Percentiles rank a stretch among this genome's conserved stretches.
Evolutionary conservation across 2,888 invertebrate species (phyloP).

Genomic region (Neoaliturus tenellus): DNA sequence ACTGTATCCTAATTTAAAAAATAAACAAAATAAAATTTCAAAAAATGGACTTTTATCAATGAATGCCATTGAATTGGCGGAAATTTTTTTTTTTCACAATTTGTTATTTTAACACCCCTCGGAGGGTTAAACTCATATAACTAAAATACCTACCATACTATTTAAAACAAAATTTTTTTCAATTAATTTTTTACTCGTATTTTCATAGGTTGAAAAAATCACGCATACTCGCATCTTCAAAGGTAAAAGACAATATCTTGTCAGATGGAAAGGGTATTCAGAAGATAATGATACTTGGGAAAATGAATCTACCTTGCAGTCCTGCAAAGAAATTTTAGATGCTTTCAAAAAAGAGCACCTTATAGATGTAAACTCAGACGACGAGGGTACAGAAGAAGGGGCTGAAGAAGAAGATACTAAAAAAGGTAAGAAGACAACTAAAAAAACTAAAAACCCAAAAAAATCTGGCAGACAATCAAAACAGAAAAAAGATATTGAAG

Average conservation of each 20-base stretch:
- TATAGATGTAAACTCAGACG: neutral
- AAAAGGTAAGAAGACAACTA: neutral
- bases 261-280: constrained; percentile 90
- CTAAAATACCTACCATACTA: too few species aligned
- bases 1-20: too few species aligned
- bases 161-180: neutral
- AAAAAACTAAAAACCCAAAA: neutral
- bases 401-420: neutral
- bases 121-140: neutral
- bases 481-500: neutral
- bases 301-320: constrained; percentile 24
- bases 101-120: too few species aligned
- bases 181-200: constrained; percentile 46
- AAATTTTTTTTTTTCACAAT: too few species aligned
- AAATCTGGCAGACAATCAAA: neutral
- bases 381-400: neutral
- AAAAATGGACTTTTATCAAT: too few species aligned
- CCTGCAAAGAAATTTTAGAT: constrained; percentile 25
- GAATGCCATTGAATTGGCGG: too few species aligned
- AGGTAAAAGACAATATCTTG: constrained; percentile 85
- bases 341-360: constrained; percentile 30
- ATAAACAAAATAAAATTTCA: too few species aligned
- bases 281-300: constrained; percentile 85
- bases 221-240: constrained; percentile 70
- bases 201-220: constrained; percentile 82